Evolutionary conservation across 2,797 vertebrate genomes (phyloP), one percentile per base, ranked within the genome.

Genomic region (Acipenser oxyrinchus): DNA sequence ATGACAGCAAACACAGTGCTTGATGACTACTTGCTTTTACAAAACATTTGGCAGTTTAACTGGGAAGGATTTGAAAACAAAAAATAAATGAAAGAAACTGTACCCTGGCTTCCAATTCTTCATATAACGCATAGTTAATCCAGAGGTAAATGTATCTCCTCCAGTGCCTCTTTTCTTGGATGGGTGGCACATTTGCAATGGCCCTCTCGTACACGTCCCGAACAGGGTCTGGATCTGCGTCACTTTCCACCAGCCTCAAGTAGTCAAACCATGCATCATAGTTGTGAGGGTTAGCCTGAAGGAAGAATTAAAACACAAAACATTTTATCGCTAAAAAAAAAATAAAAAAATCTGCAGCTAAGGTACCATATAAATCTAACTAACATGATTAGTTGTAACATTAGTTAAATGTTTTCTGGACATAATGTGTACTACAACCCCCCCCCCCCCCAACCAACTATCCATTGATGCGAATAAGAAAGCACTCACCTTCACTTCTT

Each of bases 261-360:
- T 99, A 99, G 75, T 98, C 96, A 2, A 99, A 99, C 97, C 96
- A 99, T 0, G 95, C 94, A 0, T 99, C 97, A 0, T 99, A 99
- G 79, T 99, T 99, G 77, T 97, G 97, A 0, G 96, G 96, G 81
- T 94, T 99, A 0, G 93, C 94, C 97, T 99, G 71, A 64, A 51
- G 69, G 57, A 64, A 62, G 59, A 71, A 50, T 63, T 62, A 23
- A 62, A 2, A 9, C 11, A 8, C 2, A 58, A 62, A 15, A 23
- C 15, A 53, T 53, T 18, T 1, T 18, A 18, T 18, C 18, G 18
- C 48, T 11, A 18, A 5, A 53, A 7, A 8, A 8, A 66, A 0
- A 2, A 37, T 7, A 2, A 8, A 60, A 4, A 62, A 62, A 62
- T 12, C 15, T 8, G 13, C 10, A 18, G 6, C 6, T 13, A 62